Conservation (phyloP, 2,113 vertebrate species). For the Myotis lucifugus region DNA sequence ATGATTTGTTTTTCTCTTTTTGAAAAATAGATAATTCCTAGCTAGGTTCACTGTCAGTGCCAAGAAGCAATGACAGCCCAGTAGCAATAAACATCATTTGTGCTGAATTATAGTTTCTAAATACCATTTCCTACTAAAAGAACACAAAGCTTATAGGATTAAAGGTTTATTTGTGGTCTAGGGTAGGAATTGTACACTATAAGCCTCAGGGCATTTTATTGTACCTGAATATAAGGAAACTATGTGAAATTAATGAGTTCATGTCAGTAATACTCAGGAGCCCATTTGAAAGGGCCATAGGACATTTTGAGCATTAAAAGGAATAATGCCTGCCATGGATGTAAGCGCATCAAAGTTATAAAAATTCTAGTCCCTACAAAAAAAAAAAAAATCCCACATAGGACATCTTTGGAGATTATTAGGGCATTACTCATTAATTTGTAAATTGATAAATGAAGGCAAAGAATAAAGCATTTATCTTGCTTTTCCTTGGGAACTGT, state of each 20-base stretch:
- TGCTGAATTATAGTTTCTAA: conserved; percentile 44
- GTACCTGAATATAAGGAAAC: not conserved
- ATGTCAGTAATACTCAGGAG: not conserved
- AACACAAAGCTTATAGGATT: not conserved
- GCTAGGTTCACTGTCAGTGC: not conserved
- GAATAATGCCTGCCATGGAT: not conserved
- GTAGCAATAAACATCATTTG: not conserved
- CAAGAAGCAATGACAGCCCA: not conserved
- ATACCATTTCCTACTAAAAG: conserved; percentile 6
- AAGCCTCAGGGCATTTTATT: not conserved
- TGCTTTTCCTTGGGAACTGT: not conserved
- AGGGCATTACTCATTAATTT: not conserved
- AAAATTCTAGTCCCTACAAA: not conserved
- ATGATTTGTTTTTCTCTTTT: conserved; percentile 37
- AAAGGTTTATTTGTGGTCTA: conserved; percentile 16
- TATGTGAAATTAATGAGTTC: not conserved
- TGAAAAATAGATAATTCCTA: conserved; percentile 2
- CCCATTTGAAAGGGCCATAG: not conserved
- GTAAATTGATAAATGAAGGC: conserved; percentile 7
- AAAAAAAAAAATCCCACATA: not conserved
- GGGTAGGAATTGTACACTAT: not conserved
- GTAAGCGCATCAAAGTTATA: not conserved
- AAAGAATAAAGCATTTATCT: conserved; percentile 19
- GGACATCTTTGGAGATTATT: not conserved
- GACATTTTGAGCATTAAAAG: not conserved